Base-by-base conservation (phyloP, 2,113 vertebrate genomes). In the Grus americana region DNA sequence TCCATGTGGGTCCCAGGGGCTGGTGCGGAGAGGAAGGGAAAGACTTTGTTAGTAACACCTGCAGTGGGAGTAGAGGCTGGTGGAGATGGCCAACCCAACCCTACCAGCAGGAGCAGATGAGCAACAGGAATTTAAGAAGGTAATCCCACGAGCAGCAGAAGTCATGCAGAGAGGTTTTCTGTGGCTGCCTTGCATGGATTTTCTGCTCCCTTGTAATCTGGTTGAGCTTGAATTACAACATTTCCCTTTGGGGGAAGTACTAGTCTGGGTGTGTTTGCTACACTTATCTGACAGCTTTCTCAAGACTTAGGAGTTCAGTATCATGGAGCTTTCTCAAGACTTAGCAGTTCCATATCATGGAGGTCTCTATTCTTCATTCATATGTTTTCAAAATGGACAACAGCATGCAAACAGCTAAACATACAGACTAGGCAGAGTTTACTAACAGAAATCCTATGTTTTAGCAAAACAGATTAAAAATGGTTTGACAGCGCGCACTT, bases 1-100 rank as follows among this genome's bases (percentile, higher is more conserved):
- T 86, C 63, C 6, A 2, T 29, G 17, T 0, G 2, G 15, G 10
- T 52, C 14, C 24, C 40, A 54, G 40, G 22, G 13, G 2, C 12
- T 24, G 3, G 2, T 5, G 5, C 6, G 32, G 4, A 44, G n/a
- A 57, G 11, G 8, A 34, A 78, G 6, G 10, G 30, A 75, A 55
- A 66, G 32, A 22, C 1, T 44, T 86, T 44, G 44, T 44, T 17
- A 26, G 10, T 8, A 65, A 9, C 46, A 75, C 23, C 21, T 40
- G 30, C 58, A 61, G 16, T 46, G 47, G 2, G 13, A 63, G 8
- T 16, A 76, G 50, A 80, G 40, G 44, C 46, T 57, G 30, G 13
- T 14, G 13, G 49, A 79, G 49, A 15, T 32, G 29, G 34, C 12
- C 24, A 76, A 29, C 9, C 11, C 67, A 93, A 19, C 11, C 14